Base-by-base conservation (phyloP, 2,797 vertebrate species). In the Danionella dracula region DNA sequence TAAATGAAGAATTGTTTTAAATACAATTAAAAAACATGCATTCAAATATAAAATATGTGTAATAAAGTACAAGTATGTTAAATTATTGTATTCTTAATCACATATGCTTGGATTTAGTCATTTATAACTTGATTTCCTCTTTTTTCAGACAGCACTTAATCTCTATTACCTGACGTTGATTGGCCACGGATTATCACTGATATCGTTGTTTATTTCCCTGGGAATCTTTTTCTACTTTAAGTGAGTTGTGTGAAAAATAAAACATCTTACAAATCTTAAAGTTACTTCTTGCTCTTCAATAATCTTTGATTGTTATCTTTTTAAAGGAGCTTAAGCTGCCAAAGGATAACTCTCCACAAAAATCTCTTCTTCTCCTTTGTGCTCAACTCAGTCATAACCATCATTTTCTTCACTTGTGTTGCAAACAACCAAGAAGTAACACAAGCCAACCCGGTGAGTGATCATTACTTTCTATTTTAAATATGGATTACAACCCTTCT, bases 281-380 rank as follows among this genome's bases (percentile, higher is more conserved):
- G 1, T 0, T 11, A n/a, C 4, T 1, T 44, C 12, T 1, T 32
- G 27, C 48, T 13, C 32, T 54, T 42, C 10, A 41, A 10, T 8
- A 34, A 8, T 68, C 40, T 56, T 17, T 31, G 21, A 55, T 23
- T 35, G 3, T 20, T 9, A 53, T 8, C 66, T 71, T 12, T 54
- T 76, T 5, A 31, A 9, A 99, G 97, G 90, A 99, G 94, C 73
- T 83, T 99, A 75, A 98, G 95, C 78, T 99, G 97, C 82, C 96
- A 99, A 62, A 94, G 97, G 78, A 96, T 99, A 75, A 99, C 97
- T 0, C 89, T 99, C 46, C 97, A 99, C 75, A 99, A 99, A 87
- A 98, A 99, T 81, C 92, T 99, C 10, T 99, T 99, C 78, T 87
- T 95, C 76, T 98, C 97, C 0, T 99, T 98, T 17, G 88, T 96